Evolutionary conservation across 1,140 invertebrate genomes (phyloP).

Genomic region (Cephus cinctus): DNA sequence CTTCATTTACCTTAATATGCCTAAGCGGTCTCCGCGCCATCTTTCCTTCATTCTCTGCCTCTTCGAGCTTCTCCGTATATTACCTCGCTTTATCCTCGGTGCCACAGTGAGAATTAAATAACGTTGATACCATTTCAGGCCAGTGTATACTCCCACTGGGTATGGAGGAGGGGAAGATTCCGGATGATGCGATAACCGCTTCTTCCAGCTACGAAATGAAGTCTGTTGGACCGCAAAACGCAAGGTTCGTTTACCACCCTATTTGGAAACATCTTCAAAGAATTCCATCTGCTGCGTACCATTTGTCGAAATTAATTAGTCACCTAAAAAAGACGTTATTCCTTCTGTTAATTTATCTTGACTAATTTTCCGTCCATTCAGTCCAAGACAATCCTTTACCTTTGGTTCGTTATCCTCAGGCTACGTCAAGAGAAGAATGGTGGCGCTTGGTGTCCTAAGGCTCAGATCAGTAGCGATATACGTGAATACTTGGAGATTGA

Average conservation of each 20-base stretch:
- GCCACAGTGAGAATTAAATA: slow-evolving; percentile 42
- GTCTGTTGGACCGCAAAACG: slow-evolving; percentile 88
- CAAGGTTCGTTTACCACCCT: slow-evolving; percentile 78
- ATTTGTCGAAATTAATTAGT: too few relatives aligned
- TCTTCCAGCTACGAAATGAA: slow-evolving; percentile 88
- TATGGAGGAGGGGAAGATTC: slow-evolving; percentile 88
- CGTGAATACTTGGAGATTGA: slow-evolving; percentile 89
- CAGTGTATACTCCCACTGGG: slow-evolving; percentile 81
- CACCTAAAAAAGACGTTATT: too few relatives aligned
- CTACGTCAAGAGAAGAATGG: slow-evolving; percentile 83
- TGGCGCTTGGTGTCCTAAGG: slow-evolving; percentile 92
- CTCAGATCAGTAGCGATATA: slow-evolving; percentile 69
- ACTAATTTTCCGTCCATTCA: too few relatives aligned
- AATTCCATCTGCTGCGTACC: too few relatives aligned
- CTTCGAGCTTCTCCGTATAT: too few relatives aligned
- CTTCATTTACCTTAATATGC: too few relatives aligned
- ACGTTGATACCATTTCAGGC: slow-evolving; percentile 60
- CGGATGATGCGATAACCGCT: slow-evolving; percentile 80
- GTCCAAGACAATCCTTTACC: too few relatives aligned
- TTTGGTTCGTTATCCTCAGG: slow-evolving; percentile 62
- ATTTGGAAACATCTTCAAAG: too few relatives aligned
- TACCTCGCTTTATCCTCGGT: too few relatives aligned
- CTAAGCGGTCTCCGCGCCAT: too few relatives aligned
- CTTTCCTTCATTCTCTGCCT: too few relatives aligned
- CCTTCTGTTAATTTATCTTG: too few relatives aligned